Base-by-base conservation (phyloP, 2,888 invertebrate genomes). In the Troglohyphantes excavatus region DNA sequence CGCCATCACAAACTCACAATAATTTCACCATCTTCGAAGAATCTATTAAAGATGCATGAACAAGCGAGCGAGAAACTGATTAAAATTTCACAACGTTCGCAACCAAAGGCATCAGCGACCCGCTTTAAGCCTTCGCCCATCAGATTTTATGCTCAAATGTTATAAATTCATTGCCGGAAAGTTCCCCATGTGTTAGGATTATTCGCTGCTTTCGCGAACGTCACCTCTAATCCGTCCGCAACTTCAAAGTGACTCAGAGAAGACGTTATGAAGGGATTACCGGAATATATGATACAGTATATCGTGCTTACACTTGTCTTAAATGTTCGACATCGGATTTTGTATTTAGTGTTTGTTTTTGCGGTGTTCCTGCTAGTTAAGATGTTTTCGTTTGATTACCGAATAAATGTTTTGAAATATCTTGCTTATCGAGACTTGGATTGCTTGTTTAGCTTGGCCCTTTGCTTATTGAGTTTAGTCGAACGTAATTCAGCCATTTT, bases 131-230 rank as follows among this genome's bases (percentile, higher is more conserved):
- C 63, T 21, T 21, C 43, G 11, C 0, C 6, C 29, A 23, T 39
- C 63, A 13, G 29, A 23, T 39, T 78, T 78, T 78, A 78, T 78
- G 63, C 23, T 63, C 61, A 17, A 63, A 9, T 33, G 23, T 21
- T 17, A 19, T 29, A 21, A 76, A 76, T 33, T 76, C 61, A 63
- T 39, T 63, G 7, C 23, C 3, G 23, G 17, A n/a, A 27, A n/a
- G n/a, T n/a, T 23, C 29, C 29, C 19, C 63, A 78, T 78, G 39
- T 6, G 63, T 63, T 63, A 78, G 76, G 76, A 78, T 78, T 78
- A 78, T 13, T 23, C 33, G 5, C 17, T 53, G 5, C 5, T 5
- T 13, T 53, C 53, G n/a, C n/a, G n/a, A 13, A 53, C 53, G 13
- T 17, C n/a, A n/a, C 53, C 5, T n/a, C 6, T 53, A 53, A 53